Percentiles rank a stretch among this genome's conserved stretches.
These are phyloP conservation scores for Lophius piscatorius DNA, from an alignment of 2,113 vertebrate species.

Conservation along the genomic window DNA sequence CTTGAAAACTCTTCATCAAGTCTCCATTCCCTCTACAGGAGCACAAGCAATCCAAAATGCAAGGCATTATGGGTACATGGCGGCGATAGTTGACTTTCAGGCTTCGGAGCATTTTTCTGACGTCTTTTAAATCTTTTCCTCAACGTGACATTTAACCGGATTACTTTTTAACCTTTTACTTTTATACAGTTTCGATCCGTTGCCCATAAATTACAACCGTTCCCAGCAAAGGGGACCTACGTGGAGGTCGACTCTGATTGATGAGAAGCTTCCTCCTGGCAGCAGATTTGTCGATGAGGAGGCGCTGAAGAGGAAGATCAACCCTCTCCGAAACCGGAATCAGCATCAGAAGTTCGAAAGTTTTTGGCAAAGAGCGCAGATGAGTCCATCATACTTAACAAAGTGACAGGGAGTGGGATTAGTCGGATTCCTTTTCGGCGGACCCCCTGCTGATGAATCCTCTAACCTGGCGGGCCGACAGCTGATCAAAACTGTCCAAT, in stretches of 20 bases:
- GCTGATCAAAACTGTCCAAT: slow-evolving; percentile 20
- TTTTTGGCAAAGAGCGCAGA: not conserved
- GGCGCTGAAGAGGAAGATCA: slow-evolving; percentile 6
- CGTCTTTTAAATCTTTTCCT: slow-evolving; percentile 28
- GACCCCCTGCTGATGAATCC: slow-evolving; percentile 62
- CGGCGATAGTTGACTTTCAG: slow-evolving; percentile 9
- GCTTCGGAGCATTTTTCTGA: slow-evolving; percentile 4
- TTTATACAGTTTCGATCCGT: not conserved
- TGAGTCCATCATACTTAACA: slow-evolving; percentile 53
- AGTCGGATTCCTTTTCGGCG: slow-evolving; percentile 47
- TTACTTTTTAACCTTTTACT: slow-evolving; percentile 1
- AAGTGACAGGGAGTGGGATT: slow-evolving; percentile 15
- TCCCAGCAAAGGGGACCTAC: too few species aligned
- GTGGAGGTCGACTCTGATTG: not conserved
- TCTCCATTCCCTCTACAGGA: not conserved
- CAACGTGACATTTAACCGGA: slow-evolving; percentile 10
- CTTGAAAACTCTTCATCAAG: too few species aligned
- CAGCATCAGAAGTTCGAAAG: slow-evolving; percentile 30
- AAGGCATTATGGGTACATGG: slow-evolving; percentile 9
- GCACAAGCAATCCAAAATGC: not conserved
- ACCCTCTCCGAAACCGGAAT: not conserved
- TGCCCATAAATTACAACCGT: not conserved
- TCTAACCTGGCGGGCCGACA: slow-evolving; percentile 33
- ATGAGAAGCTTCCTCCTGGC: not conserved
- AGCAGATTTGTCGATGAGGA: slow-evolving; percentile 29